Conservation (phyloP, 2,797 vertebrate genomes). For the Acrossocheilus fasciatus region DNA sequence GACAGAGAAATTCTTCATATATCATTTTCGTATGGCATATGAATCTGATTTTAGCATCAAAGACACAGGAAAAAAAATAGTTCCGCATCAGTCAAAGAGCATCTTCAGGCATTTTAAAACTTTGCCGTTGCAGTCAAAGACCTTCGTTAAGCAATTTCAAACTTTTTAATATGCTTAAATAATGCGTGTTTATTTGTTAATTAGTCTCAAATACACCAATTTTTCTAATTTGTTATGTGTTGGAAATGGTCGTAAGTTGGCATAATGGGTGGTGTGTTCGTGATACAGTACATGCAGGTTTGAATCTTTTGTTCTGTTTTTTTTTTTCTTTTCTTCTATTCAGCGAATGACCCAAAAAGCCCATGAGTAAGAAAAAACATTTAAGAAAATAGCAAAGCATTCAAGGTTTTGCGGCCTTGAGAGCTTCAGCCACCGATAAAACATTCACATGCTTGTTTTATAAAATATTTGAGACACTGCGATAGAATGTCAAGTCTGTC, state of each 20-base stretch:
- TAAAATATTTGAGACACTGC: background rate
- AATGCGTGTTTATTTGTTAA: background rate
- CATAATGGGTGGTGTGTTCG: background rate
- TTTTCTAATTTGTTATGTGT: background rate
- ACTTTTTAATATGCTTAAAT: background rate
- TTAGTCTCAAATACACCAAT: background rate
- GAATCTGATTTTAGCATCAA: background rate
- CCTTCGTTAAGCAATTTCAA: background rate
- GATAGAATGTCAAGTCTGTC: background rate
- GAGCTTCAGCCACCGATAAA: background rate
- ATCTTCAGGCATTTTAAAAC: background rate
- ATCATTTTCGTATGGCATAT: background rate
- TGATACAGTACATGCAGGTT: background rate
- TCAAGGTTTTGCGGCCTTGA: background rate
- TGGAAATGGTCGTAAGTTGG: background rate
- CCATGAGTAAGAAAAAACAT: background rate
- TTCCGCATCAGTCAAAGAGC: background rate
- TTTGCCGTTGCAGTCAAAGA: background rate
- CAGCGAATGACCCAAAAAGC: background rate
- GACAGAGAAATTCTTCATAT: background rate
- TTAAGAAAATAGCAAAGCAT: background rate
- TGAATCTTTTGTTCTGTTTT: background rate
- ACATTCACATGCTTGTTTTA: constrained; percentile 14
- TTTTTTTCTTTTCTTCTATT: background rate
- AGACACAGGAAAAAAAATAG: background rate